phyloP scores from a whole-genome alignment of 2,113 vertebrate genomes.

The Heterochromis multidens region DNA sequence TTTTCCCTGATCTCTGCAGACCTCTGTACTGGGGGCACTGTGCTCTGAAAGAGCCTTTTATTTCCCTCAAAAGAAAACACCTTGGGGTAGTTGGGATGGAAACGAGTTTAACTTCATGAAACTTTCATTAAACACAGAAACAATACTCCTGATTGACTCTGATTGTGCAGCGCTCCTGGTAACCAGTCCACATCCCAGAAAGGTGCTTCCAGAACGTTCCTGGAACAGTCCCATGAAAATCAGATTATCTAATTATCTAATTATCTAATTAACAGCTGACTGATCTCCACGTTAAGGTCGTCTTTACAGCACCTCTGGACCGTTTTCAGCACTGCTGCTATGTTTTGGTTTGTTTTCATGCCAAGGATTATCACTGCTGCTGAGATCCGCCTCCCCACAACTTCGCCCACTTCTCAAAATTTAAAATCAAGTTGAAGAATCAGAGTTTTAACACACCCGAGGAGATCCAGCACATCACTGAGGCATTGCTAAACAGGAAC shows the following conservation, averaged over 20 bases:
- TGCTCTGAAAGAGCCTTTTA: background rate
- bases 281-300: background rate
- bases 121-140: background rate
- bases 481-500: no score
- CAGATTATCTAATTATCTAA: no score
- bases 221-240: background rate
- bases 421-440: no score
- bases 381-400: background rate
- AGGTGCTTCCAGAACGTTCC: background rate
- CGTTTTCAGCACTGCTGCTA: no score
- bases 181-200: background rate
- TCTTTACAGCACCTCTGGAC: background rate
- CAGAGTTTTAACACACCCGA: no score
- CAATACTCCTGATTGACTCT: background rate
- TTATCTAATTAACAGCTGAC: accelerated
- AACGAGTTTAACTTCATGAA: background rate
- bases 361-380: no score
- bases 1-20: background rate
- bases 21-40: no score
- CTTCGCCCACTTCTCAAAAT: background rate
- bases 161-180: background rate
- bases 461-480: no score
- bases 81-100: background rate
- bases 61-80: background rate
- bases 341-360: no score